phyloP scores from a whole-genome alignment of 2,888 invertebrate species.

The Hermodice carunculata region DNA sequence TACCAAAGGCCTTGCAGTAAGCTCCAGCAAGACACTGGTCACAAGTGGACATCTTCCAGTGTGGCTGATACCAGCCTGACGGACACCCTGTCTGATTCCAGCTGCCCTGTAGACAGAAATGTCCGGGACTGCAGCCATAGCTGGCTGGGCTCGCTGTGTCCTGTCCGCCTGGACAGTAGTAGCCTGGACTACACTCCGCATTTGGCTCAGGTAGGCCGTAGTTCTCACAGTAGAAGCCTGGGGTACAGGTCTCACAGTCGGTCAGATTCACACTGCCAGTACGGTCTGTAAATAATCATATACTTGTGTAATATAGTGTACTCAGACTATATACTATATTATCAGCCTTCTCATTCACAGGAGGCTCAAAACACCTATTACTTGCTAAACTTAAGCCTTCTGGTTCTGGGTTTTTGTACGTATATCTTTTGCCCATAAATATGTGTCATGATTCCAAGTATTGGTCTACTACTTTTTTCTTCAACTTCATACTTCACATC shows the following conservation, averaged over 20 bases:
- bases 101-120: conserved; percentile 63
- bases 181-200: conserved; percentile 58
- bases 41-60: conserved; percentile 58
- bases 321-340: too few relatives aligned
- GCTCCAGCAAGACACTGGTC: conserved; percentile 62
- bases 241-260: conserved; percentile 60
- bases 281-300: conserved; percentile 43
- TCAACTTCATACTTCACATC: too few relatives aligned
- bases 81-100: conserved; percentile 66
- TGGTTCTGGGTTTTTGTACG: too few relatives aligned
- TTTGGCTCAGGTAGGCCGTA: conserved; percentile 55
- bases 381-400: too few relatives aligned
- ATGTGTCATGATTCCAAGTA: too few relatives aligned
- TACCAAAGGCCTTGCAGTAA: conserved; percentile 62
- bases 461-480: too few relatives aligned
- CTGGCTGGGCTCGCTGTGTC: conserved; percentile 50
- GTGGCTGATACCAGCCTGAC: conserved; percentile 63
- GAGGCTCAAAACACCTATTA: too few relatives aligned
- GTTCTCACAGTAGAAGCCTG: conserved; percentile 61
- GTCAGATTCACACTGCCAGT: conserved; percentile 50
- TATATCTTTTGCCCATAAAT: too few relatives aligned
- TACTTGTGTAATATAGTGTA: not conserved
- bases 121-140: conserved; percentile 63
- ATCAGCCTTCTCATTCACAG: too few relatives aligned
- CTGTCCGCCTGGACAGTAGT: conserved; percentile 65